Conservation (phyloP, 2,888 invertebrate species). For the Ferrisia virgata region DNA sequence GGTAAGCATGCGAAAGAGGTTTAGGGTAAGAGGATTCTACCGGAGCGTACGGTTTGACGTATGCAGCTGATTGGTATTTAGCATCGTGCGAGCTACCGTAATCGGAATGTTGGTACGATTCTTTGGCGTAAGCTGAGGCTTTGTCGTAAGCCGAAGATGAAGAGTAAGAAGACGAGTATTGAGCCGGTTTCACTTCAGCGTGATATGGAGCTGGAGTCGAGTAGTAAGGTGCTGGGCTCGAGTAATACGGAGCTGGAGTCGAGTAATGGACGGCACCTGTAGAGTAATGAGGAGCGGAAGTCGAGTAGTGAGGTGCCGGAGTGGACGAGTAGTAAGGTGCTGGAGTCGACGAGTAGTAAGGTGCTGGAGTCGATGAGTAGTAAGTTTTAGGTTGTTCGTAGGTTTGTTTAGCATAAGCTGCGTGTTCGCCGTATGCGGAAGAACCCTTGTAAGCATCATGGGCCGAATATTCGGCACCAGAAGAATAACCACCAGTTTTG, state of each 20-base stretch:
- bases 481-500: background rate
- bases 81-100: background rate
- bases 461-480: background rate
- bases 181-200: background rate
- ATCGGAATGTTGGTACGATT: slow-evolving; percentile 7
- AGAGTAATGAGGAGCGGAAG: slow-evolving; percentile 44
- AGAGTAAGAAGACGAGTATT: slow-evolving; percentile 33
- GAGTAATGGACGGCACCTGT: slow-evolving; percentile 45
- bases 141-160: slow-evolving; percentile 1
- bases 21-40: background rate
- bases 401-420: background rate
- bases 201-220: slow-evolving; percentile 39
- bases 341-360: slow-evolving; percentile 5
- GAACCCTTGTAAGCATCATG: background rate
- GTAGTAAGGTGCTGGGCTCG: slow-evolving; percentile 38
- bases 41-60: background rate
- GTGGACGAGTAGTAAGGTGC: slow-evolving; percentile 21
- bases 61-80: background rate
- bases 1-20: background rate
- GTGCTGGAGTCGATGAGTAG: slow-evolving; percentile 20
- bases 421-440: background rate
- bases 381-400: background rate
- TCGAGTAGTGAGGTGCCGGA: background rate
- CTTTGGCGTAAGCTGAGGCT: background rate
- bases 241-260: slow-evolving; percentile 10